Base-by-base conservation (phyloP, 2,113 vertebrate genomes). In the Amphiprion ocellaris region DNA sequence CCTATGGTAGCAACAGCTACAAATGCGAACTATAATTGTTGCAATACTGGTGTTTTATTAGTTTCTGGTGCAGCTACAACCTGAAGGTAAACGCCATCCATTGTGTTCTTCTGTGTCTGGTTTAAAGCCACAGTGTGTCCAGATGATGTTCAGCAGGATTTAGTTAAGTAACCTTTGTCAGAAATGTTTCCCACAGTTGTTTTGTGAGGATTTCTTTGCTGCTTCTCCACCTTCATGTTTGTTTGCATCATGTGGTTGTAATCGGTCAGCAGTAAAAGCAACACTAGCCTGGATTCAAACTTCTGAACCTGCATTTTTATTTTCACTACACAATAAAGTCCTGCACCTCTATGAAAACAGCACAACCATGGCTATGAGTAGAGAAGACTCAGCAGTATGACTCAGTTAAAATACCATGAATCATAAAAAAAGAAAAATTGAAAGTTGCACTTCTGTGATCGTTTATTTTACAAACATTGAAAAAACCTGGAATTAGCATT, bases 51-150 rank as follows among this genome's bases (percentile, higher is more conserved):
- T 50, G 5, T 67, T 58, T 79, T 58, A 64, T 81, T 74, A 41
- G 54, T 61, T 65, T 69, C 69, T 41, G 65, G 65, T 33, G 70
- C 54, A 21, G 49, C 67, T 75, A 5, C 41, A 72, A 33, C 69
- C 85, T 77, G 47, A 73, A 69, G 41, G 4, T 23, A 49, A 77
- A 62, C 68, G 69, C 62, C 55, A 10, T 54, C 58, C 30, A 2
- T 53, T 71, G 50, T 71, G 78, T 47, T 82, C 58, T 81, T 80
- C 63, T 39, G 64, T 8, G 26, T 65, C 63, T 70, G 69, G 60
- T 66, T 70, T 66, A 19, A 72, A 67, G 33, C 33, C 33, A 33
- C 4, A 33, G 33, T 37, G 33, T 37, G 33, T 37, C 8, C 33
- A 37, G 7, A 37, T 37, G 33, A 37, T 9, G 33, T 9, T 37